A percentile compares a stretch with the other conserved stretches of the same genome.
These are phyloP conservation scores for Pachyrhynchus sulphureomaculatus DNA, from an alignment of 1,140 invertebrate species.

Conservation along the genomic window DNA sequence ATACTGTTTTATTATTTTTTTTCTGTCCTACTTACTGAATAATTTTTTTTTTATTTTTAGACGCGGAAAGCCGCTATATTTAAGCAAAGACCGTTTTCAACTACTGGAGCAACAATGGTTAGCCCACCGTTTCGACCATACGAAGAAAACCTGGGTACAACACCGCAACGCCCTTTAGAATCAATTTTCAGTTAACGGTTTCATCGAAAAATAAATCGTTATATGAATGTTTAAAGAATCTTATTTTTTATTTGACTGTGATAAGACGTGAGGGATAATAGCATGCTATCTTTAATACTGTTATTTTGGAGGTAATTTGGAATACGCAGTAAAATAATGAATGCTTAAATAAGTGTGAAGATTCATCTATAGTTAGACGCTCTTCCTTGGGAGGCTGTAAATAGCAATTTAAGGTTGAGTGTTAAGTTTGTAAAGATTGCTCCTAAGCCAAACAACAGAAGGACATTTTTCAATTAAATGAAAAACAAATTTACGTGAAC, in stretches of 20 bases:
- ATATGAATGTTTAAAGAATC: conserved; percentile 6
- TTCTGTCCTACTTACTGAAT: too few relatives aligned
- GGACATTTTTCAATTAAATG: too few relatives aligned
- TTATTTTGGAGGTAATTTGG: background rate
- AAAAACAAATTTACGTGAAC: too few relatives aligned
- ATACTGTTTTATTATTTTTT: too few relatives aligned
- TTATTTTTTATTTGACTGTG: conserved; percentile 25
- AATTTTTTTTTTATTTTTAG: conserved; percentile 58
- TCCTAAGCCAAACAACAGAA: too few relatives aligned
- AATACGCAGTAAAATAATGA: background rate
- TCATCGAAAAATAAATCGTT: conserved; percentile 2
- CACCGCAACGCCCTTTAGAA: conserved; percentile 78
- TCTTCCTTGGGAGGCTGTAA: too few relatives aligned
- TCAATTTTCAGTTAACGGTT: background rate
- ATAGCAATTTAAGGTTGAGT: too few relatives aligned
- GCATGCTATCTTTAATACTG: background rate
- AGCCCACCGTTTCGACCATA: conserved; percentile 90
- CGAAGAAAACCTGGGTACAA: conserved; percentile 88
- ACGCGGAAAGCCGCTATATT: conserved; percentile 90
- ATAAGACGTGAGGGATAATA: conserved; percentile 7
- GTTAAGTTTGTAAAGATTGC: too few relatives aligned
- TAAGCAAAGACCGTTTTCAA: conserved; percentile 86
- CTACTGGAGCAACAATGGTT: conserved; percentile 93
- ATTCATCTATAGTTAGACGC: too few relatives aligned
- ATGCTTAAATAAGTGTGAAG: background rate